phyloP scores from a whole-genome alignment of 2,113 vertebrate genomes.

The Passerina amoena region DNA sequence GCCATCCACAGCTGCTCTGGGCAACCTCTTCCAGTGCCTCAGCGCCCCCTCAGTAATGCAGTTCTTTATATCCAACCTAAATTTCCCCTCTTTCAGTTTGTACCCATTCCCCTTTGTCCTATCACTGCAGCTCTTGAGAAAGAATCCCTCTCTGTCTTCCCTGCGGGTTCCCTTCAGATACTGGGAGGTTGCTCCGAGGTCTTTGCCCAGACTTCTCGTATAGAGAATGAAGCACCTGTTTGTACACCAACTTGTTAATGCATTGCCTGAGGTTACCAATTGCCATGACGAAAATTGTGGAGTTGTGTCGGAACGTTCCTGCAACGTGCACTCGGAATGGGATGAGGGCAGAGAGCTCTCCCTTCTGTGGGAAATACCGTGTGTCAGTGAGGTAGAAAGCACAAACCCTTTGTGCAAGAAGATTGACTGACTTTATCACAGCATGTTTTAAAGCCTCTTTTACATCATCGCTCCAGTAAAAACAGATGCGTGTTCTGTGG shows the following conservation, averaged over 20 bases:
- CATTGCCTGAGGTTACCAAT: neutral
- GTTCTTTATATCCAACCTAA: neutral
- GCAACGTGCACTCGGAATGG: rapidly evolving
- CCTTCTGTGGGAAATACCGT: rapidly evolving
- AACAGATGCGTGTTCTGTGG: neutral
- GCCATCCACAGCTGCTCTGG: neutral
- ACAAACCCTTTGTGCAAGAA: neutral
- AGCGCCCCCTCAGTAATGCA: neutral
- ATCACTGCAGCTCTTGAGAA: neutral
- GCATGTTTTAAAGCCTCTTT: neutral
- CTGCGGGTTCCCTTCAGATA: neutral
- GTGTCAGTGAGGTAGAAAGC: neutral
- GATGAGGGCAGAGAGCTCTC: rapidly evolving
- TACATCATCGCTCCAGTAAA: neutral
- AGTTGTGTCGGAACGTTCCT: neutral
- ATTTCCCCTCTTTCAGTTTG: no score
- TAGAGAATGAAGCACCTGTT: neutral
- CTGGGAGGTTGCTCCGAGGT: neutral
- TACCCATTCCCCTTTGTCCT: neutral
- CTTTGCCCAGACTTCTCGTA: neutral
- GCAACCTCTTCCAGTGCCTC: neutral
- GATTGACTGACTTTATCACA: neutral
- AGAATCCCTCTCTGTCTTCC: neutral
- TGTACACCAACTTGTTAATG: neutral
- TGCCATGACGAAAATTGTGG: neutral